A percentile compares a stretch with the other conserved stretches of the same genome.
phyloP scores from a whole-genome alignment of 1,140 invertebrate genomes.

The Cherax quadricarinatus region DNA sequence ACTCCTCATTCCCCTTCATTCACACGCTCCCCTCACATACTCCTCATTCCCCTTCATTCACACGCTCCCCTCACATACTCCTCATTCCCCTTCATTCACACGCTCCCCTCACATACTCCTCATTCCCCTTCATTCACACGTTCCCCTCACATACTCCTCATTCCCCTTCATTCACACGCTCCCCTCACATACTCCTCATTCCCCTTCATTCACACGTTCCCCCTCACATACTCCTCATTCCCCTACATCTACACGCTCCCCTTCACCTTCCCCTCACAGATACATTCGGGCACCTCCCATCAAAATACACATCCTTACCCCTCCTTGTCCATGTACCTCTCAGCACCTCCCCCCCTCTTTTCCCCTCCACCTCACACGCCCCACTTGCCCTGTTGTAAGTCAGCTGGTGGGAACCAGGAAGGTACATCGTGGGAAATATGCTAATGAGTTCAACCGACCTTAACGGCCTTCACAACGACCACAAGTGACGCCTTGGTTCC shows the following conservation, averaged over 20 bases:
- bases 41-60: too few species aligned
- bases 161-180: background rate
- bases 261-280: background rate
- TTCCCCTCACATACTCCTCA: too few species aligned
- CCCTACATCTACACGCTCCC: background rate
- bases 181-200: background rate
- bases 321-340: background rate
- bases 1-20: too few species aligned
- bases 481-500: background rate
- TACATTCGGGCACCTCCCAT: background rate
- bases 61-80: too few species aligned
- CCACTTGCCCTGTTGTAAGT: background rate
- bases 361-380: background rate
- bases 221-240: background rate
- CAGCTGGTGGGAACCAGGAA: background rate
- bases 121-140: too few species aligned
- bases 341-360: background rate
- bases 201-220: background rate
- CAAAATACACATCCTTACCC: background rate
- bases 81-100: too few species aligned
- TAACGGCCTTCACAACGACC: background rate
- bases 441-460: conserved; percentile 20
- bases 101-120: too few species aligned
- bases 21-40: too few species aligned
- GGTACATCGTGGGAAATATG: conserved; percentile 41